Evolutionary conservation across 2,888 invertebrate genomes (phyloP), one percentile per base, ranked within the genome.

Genomic region (Ophion obscuratus): DNA sequence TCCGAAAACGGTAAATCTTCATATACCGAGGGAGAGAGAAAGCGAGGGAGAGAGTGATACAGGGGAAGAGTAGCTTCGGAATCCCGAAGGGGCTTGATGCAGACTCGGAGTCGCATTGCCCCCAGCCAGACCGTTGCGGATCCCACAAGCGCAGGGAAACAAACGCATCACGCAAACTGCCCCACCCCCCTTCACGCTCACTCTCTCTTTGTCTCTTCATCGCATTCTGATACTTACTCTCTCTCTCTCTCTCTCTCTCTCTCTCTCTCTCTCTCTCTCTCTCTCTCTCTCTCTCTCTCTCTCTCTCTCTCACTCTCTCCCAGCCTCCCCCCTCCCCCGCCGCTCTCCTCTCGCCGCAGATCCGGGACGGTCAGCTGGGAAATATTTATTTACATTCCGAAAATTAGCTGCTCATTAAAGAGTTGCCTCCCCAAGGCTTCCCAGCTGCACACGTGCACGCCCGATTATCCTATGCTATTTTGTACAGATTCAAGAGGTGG

Each of bases 301-400:
- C 36, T 36, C 36, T 36, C 27, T 71, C 31, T 20, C 53, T 71
- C 36, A 7, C 36, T 3, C 7, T 3, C 36, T 36, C 36, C 7
- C 5, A 27, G 59, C 53, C 5, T 11, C 31, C 36, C 5, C 36
- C 4, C 36, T 36, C 36, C 4, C 36, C 4, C 36, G n/a, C 7
- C 36, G 2, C 7, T 3, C 27, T 40, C 36, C 31, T 57, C 44
- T 31, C n/a, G 17, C 59, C 57, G 2, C 57, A 53, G 17, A 6
- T 44, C 40, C 76, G 57, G 84, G n/a, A 87, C 87, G 86, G 84
- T 86, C 88, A 88, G 88, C 84, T 86, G 91, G 93, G 89, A 92
- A 91, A 92, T 94, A 94, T 93, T 94, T 93, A 94, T 94, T 93
- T 93, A 92, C 93, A 93, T 93, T 94, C 90, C 88, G 77, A 91